Evolutionary conservation across 2,888 invertebrate genomes (phyloP).

Genomic region (Cancer borealis): DNA sequence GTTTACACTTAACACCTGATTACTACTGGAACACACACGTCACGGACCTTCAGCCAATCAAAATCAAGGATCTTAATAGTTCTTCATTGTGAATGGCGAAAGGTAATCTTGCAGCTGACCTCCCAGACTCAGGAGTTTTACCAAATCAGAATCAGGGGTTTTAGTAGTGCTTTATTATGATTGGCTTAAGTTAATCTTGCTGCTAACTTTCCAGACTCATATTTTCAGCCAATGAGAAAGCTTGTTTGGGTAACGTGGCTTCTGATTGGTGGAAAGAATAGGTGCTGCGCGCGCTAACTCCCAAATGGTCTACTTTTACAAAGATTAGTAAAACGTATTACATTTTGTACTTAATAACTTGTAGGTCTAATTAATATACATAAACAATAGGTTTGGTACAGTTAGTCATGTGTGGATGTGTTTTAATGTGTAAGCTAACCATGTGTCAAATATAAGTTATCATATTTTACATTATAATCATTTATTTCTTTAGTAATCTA

Average conservation of each 20-base stretch:
- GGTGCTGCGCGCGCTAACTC: background rate
- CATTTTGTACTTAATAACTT: background rate
- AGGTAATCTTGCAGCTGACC: background rate
- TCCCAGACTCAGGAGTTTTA: background rate
- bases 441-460: background rate
- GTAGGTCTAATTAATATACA: background rate
- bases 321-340: background rate
- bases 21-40: background rate
- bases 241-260: background rate
- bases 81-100: slow-evolving; percentile 16
- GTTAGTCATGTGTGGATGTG: background rate
- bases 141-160: slow-evolving; percentile 36
- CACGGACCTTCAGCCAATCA: slow-evolving; percentile 34
- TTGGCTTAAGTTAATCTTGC: background rate
- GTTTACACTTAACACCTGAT: slow-evolving; percentile 71
- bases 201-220: background rate
- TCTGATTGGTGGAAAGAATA: background rate
- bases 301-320: background rate
- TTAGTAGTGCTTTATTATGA: background rate
- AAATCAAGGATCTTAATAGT: background rate
- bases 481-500: too few species aligned
- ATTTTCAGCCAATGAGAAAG: background rate
- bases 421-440: background rate
- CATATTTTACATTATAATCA: too few species aligned
- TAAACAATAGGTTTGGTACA: background rate